Base-by-base conservation (phyloP, 1,140 invertebrate genomes). In the Physella acuta region DNA sequence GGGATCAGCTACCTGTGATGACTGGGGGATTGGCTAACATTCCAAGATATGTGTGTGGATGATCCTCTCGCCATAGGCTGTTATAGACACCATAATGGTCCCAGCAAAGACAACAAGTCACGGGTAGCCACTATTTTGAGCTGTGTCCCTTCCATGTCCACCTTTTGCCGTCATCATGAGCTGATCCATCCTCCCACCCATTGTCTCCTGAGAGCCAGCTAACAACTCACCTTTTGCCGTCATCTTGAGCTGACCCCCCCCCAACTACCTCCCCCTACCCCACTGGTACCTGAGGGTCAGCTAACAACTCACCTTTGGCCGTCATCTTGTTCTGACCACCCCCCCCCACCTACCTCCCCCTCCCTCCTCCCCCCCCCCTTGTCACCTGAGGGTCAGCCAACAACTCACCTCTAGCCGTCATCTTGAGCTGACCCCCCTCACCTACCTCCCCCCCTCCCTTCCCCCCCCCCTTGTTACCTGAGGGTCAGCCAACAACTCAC, bases 401-500 rank as follows among this genome's bases (percentile, higher is more conserved):
- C 4, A 5, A 39, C 51, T 49, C 68, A 83, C 83, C 82, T 79
- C 67, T 73, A 3, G 70, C 56, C 1, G 77, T 65, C 4, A 77
- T 52, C 4, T 78, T 59, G 0, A 65, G 75, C 3, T 78, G 70
- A 37, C 79, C 82, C 81, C 82, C n/a, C n/a, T n/a, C n/a, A n/a
- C n/a, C n/a, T n/a, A n/a, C n/a, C n/a, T 77, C 59, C n/a, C n/a
- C n/a, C n/a, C n/a, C 58, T n/a, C n/a, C n/a, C n/a, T n/a, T n/a
- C n/a, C 26, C 53, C 28, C 11, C 11, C 53, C 11, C 26, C 11
- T 26, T 28, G n/a, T n/a, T n/a, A n/a, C n/a, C n/a, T n/a, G n/a
- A n/a, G n/a, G n/a, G n/a, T n/a, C 33, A 60, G 14, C 39, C 11
- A 51, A 26, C 4, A 5, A 39, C 51, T 49, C 68, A 83, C 83